phyloP scores from a whole-genome alignment of 2,797 vertebrate genomes.

The Gorsachius magnificus region DNA sequence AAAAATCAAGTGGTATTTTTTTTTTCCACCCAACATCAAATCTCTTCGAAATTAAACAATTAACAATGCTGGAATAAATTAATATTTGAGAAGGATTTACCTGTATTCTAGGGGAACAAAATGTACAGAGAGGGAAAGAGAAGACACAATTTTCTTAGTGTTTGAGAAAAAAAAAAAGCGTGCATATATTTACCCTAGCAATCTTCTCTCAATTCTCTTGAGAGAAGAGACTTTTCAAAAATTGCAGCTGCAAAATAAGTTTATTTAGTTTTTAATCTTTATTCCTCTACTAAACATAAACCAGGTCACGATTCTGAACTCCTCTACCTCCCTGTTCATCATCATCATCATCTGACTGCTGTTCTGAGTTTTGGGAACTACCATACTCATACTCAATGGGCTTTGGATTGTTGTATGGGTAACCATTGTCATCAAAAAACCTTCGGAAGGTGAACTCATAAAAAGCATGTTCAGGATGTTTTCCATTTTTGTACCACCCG shows the following conservation, averaged over 20 bases:
- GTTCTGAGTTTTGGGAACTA: conserved; percentile 75
- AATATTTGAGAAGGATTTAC: conserved; percentile 65
- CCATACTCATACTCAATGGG: conserved; percentile 91
- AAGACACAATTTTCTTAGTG: background rate
- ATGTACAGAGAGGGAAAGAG: conserved; percentile 53
- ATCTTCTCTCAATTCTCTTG: conserved; percentile 28
- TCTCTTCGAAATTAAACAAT: conserved; percentile 72
- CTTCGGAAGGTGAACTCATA: conserved; percentile 92
- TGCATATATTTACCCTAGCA: conserved; percentile 53
- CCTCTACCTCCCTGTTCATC: conserved; percentile 73
- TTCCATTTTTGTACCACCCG: conserved; percentile 94
- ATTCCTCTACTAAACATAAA: conserved; percentile 86
- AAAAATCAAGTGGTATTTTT: conserved; percentile 65
- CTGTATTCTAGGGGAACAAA: conserved; percentile 61
- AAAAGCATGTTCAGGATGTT: conserved; percentile 92
- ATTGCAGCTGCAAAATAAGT: conserved; percentile 26
- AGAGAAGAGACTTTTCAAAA: conserved; percentile 43
- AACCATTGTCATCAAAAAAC: conserved; percentile 92
- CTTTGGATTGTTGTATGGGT: conserved; percentile 96
- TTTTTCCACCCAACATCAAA: conserved; percentile 63
- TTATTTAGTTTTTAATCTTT: background rate
- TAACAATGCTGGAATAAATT: conserved; percentile 78
- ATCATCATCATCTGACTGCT: conserved; percentile 74
- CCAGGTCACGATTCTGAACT: conserved; percentile 83
- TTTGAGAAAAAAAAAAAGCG: background rate